Evolutionary conservation across 2,888 invertebrate species (phyloP).

Genomic region (Melanostoma scalare): DNA sequence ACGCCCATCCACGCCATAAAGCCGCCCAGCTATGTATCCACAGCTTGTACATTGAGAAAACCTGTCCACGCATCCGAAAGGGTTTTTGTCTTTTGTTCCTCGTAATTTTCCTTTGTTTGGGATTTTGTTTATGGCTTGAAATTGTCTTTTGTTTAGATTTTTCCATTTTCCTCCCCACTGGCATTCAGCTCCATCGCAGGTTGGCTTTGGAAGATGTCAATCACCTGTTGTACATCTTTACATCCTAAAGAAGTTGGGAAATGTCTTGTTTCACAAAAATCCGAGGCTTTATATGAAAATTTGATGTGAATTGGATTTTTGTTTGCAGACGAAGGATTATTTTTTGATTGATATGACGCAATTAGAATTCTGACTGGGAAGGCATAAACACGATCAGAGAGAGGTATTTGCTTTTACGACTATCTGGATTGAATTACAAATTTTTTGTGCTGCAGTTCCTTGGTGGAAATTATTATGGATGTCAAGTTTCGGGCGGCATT

Average conservation of each 20-base stretch:
- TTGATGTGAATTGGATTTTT: background rate
- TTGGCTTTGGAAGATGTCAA: slow-evolving; percentile 52
- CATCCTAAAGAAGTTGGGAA: slow-evolving; percentile 1
- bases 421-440: slow-evolving; percentile 70
- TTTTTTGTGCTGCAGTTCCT: slow-evolving; percentile 37
- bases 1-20: slow-evolving; percentile 34
- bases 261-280: slow-evolving; percentile 12
- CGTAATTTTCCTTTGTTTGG: slow-evolving; percentile 55
- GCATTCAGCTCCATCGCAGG: background rate
- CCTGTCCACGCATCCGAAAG: slow-evolving; percentile 43
- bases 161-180: slow-evolving; percentile 10
- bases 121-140: slow-evolving; percentile 52
- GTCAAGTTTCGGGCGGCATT: slow-evolving; percentile 51
- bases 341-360: slow-evolving; percentile 69
- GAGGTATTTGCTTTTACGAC: slow-evolving; percentile 22
- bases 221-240: slow-evolving; percentile 59
- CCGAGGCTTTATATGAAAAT: slow-evolving; percentile 46
- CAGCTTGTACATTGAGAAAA: slow-evolving; percentile 21
- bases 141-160: slow-evolving; percentile 34
- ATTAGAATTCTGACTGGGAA: slow-evolving; percentile 66
- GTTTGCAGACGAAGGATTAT: slow-evolving; percentile 56
- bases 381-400: slow-evolving; percentile 3
- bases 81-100: slow-evolving; percentile 21
- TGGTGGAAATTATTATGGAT: slow-evolving; percentile 59
- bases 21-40: slow-evolving; percentile 18